Evolutionary conservation across 2,888 invertebrate species (phyloP).

Genomic region (Mesopsocus fuscifrons): DNA sequence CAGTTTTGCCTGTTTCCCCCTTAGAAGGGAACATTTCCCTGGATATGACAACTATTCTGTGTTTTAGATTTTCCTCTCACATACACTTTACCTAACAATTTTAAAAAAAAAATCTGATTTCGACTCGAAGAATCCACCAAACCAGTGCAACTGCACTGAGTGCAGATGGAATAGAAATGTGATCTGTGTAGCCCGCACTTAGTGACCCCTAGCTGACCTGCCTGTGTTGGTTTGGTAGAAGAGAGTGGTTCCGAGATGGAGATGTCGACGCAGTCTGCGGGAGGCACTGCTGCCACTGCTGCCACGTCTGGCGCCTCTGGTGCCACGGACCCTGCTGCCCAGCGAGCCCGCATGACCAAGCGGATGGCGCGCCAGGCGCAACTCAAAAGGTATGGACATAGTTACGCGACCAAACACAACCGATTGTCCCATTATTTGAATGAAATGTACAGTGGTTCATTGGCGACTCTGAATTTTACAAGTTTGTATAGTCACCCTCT

Average conservation of each 20-base stretch:
- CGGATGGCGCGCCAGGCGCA: slow-evolving; percentile 42
- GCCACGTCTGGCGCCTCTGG: slow-evolving; percentile 15
- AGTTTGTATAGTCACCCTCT: slow-evolving; percentile 8
- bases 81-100: no score
- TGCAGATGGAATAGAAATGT: no score
- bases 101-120: no score
- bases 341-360: slow-evolving; percentile 17
- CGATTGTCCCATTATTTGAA: neutral
- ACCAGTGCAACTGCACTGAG: no score
- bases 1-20: no score
- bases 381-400: slow-evolving; percentile 45
- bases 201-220: no score
- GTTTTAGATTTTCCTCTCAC: no score
- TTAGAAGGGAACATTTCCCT: no score
- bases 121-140: no score
- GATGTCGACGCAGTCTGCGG: slow-evolving; percentile 16
- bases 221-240: no score
- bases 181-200: no score
- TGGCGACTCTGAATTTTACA: neutral
- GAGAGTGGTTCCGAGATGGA: slow-evolving; percentile 20
- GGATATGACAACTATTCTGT: no score
- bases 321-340: slow-evolving; percentile 15
- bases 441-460: neutral
- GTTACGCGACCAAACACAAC: neutral
- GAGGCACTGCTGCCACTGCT: slow-evolving; percentile 14